Conservation (phyloP, 2,113 vertebrate genomes). For the Pachypanchax playfairii region DNA sequence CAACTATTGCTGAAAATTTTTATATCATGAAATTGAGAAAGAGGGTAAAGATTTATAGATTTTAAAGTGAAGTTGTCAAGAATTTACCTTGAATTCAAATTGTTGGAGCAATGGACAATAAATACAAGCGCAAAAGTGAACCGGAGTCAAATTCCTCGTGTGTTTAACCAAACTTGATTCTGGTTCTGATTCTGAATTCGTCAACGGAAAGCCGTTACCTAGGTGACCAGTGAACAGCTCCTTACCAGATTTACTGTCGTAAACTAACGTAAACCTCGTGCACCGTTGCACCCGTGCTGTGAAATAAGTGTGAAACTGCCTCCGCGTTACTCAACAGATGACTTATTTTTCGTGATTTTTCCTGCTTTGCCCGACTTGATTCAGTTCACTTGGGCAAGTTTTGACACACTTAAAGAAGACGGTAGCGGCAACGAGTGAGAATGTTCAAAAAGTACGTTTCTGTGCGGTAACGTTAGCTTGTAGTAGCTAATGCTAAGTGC, state of each 20-base stretch:
- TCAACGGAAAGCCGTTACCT: too few relatives aligned
- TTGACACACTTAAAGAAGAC: slow-evolving; percentile 5
- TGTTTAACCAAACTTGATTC: too few relatives aligned
- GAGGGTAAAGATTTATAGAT: too few relatives aligned
- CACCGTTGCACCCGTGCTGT: slow-evolving; percentile 2
- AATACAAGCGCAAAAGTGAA: too few relatives aligned
- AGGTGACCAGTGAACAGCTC: not conserved
- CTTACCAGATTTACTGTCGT: slow-evolving; percentile 60
- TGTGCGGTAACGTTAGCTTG: slow-evolving; percentile 32
- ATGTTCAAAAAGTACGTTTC: slow-evolving; percentile 85
- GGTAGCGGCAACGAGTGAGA: slow-evolving; percentile 43
- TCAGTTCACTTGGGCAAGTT: not conserved
- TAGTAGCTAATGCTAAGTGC: slow-evolving; percentile 43
- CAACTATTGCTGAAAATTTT: too few relatives aligned
- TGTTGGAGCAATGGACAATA: too few relatives aligned
- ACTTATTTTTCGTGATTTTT: slow-evolving; percentile 1
- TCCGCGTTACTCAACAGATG: slow-evolving; percentile 17
- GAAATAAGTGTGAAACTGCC: slow-evolving; percentile 54
- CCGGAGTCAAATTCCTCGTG: too few relatives aligned
- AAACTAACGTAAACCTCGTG: slow-evolving; percentile 5
- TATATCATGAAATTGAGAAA: too few relatives aligned
- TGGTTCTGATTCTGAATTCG: too few relatives aligned
- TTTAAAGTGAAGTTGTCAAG: too few relatives aligned
- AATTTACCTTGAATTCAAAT: too few relatives aligned
- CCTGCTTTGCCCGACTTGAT: not conserved